These are phyloP conservation scores for Deroplatys truncata DNA, from an alignment of 2,888 invertebrate species.

Conservation along the genomic window DNA sequence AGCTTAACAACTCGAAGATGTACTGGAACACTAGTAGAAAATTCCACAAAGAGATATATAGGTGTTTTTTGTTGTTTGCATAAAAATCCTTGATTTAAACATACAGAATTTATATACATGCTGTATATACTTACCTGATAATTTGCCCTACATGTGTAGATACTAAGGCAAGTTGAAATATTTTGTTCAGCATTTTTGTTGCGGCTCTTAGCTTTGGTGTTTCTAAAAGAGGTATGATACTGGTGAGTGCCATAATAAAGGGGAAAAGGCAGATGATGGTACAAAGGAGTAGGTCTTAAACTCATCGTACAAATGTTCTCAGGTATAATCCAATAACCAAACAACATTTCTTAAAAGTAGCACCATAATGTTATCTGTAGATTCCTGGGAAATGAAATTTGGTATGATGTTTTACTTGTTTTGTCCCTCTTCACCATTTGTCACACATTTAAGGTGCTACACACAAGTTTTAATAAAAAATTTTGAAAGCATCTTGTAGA, in stretches of 20 bases:
- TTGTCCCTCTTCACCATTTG: neutral
- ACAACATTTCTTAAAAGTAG: slow-evolving; percentile 9
- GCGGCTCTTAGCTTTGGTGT: neutral
- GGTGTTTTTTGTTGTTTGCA: slow-evolving; percentile 14
- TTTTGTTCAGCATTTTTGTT: neutral
- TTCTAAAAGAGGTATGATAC: neutral
- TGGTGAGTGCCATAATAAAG: slow-evolving; percentile 12
- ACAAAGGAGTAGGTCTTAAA: neutral
- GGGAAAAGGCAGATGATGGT: neutral
- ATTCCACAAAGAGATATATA: neutral
- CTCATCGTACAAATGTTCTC: slow-evolving; percentile 23
- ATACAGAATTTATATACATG: neutral
- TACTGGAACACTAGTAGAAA: neutral
- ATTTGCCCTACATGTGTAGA: neutral
- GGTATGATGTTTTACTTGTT: neutral
- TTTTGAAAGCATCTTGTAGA: neutral
- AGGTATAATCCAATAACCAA: slow-evolving; percentile 21
- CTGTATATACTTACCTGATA: neutral
- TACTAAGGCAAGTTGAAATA: too few relatives aligned
- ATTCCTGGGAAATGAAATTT: neutral
- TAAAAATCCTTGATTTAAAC: neutral
- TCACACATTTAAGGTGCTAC: neutral
- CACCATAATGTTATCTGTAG: neutral
- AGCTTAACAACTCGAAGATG: neutral
- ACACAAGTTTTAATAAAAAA: neutral